Conservation (phyloP, 2,113 vertebrate genomes). For the Brienomyrus longianalis region DNA sequence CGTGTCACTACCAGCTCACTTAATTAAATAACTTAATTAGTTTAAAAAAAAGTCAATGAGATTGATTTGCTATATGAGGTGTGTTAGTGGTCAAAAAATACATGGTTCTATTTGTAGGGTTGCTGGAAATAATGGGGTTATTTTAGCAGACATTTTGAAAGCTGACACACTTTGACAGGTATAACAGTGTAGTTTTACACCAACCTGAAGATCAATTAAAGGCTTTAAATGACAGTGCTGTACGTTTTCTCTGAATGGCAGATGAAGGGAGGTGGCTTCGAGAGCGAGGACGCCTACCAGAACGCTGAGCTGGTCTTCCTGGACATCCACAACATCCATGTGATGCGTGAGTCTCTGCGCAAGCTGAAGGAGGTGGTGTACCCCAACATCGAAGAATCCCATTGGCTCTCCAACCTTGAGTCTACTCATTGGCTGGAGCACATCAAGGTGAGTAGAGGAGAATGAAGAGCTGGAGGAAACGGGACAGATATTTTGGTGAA, state of each 20-base stretch:
- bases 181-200: no score
- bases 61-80: no score
- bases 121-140: no score
- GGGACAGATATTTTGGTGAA: neutral
- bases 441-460: slow-evolving; percentile 75
- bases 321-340: slow-evolving; percentile 97
- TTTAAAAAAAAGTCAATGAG: no score
- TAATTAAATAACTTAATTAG: no score
- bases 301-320: slow-evolving; percentile 91
- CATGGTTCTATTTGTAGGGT: no score
- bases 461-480: neutral
- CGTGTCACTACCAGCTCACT: no score
- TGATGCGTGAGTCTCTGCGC: slow-evolving; percentile 91
- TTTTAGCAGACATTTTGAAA: no score
- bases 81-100: no score
- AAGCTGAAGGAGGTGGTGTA: slow-evolving; percentile 95
- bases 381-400: slow-evolving; percentile 89
- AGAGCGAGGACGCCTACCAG: slow-evolving; percentile 96
- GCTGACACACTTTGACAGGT: no score
- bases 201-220: no score
- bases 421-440: slow-evolving; percentile 98
- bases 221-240: neutral
- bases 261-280: slow-evolving; percentile 95
- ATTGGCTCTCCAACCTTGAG: slow-evolving; percentile 93
- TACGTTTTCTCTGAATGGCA: slow-evolving; percentile 39